A percentile compares a stretch with the other conserved stretches of the same genome.
Conservation (phyloP, 2,888 invertebrate species). For the Nephrocerus scutellatus region DNA sequence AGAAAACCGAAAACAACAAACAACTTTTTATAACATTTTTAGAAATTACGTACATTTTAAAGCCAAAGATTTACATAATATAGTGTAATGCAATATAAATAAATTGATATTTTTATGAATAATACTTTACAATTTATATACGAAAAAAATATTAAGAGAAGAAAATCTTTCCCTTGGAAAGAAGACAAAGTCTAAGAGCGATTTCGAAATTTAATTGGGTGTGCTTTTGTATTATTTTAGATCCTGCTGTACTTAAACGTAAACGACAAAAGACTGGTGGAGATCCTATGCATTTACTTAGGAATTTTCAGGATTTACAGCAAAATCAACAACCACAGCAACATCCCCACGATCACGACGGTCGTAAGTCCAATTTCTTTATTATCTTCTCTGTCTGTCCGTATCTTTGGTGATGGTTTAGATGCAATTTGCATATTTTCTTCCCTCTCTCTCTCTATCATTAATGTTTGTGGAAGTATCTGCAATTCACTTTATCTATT, state of each 20-base stretch:
- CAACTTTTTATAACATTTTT: too few species aligned
- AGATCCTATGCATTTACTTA: slow-evolving; percentile 47
- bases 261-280: slow-evolving; percentile 47
- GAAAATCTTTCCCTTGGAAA: not conserved
- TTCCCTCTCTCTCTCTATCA: not conserved
- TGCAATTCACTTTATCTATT: too few species aligned
- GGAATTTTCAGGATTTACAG: slow-evolving; percentile 36
- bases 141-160: not conserved
- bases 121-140: not conserved
- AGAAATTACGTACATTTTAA: too few species aligned
- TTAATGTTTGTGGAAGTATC: too few species aligned
- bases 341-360: slow-evolving; percentile 39
- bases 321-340: slow-evolving; percentile 29
- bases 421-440: not conserved
- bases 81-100: too few species aligned
- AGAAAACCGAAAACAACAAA: too few species aligned
- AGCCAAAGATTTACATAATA: too few species aligned
- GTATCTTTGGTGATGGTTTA: not conserved
- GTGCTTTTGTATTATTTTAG: slow-evolving; percentile 48
- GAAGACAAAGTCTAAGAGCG: slow-evolving; percentile 20
- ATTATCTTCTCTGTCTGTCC: slow-evolving; percentile 12
- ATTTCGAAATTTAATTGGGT: slow-evolving; percentile 29
- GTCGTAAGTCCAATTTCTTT: slow-evolving; percentile 40
- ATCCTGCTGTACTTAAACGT: slow-evolving; percentile 53
- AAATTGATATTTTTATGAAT: too few species aligned